Base-by-base conservation (phyloP, 1,140 invertebrate genomes). In the Nymphalis io region DNA sequence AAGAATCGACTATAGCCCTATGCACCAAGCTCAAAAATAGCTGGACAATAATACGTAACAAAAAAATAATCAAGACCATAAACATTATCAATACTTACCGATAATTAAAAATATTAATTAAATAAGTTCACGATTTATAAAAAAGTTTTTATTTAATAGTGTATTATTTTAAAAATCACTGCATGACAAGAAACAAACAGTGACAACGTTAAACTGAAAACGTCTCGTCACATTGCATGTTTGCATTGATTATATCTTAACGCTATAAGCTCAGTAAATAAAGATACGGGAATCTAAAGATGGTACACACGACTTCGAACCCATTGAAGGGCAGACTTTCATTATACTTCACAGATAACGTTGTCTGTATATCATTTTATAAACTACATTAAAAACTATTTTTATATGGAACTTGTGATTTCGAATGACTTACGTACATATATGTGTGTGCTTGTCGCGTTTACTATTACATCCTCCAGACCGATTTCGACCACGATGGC, bases 191-290 rank as follows among this genome's bases (percentile, higher is more conserved):
- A 67, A 71, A 60, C 59, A 80, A 81, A 80, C 80, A 79, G 76
- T 79, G 79, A 79, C 78, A 73, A 62, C 42, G 74, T 68, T 51
- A 74, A 76, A 74, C 61, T 71, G 68, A 81, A 82, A 80, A 61
- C 71, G 70, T 69, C 79, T 66, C 60, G 74, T 79, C 74, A 79
- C 57, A 73, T 57, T 40, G 65, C 60, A 18, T 75, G 68, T 76
- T 78, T 80, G 65, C 46, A 55, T 46, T 73, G 62, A 69, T 72
- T 63, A 74, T 73, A 76, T 78, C 71, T 80, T 78, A 75, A 44
- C 59, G 23, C 23, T 33, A 40, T 73, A 73, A 76, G 74, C 76
- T 69, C 60, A 38, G 59, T 59, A 78, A 68, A 78, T 58, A 68
- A 40, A 58, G 75, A 80, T 78, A 75, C 20, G 64, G 48, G 53